Evolutionary conservation across 1,140 invertebrate genomes (phyloP).

Genomic region (Arctopsyche grandis): DNA sequence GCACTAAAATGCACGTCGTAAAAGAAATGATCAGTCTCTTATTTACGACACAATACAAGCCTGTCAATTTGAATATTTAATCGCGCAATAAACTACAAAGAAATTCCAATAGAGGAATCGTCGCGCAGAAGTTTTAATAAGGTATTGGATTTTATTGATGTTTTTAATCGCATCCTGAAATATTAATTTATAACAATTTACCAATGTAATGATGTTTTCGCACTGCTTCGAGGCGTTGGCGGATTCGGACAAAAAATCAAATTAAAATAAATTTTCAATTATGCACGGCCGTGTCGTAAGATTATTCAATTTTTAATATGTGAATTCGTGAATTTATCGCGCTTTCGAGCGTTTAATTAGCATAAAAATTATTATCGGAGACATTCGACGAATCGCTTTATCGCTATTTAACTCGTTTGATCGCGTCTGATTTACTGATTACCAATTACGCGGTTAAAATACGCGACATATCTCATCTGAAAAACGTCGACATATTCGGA

Average conservation of each 20-base stretch:
- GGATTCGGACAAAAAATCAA: neutral
- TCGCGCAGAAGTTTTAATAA: too few species aligned
- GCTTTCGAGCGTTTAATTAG: conserved; percentile 2
- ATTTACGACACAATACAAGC: neutral
- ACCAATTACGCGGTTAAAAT: conserved; percentile 11
- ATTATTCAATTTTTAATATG: neutral
- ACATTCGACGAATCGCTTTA: conserved; percentile 2
- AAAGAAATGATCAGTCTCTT: too few species aligned
- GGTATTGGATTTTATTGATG: neutral
- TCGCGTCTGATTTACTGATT: neutral
- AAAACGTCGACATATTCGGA: neutral
- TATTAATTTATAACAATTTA: neutral
- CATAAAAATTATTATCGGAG: neutral
- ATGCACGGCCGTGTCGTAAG: neutral
- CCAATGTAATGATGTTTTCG: neutral
- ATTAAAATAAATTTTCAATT: conserved; percentile 6
- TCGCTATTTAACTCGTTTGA: neutral
- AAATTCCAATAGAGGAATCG: neutral
- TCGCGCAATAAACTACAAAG: neutral
- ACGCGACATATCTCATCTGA: neutral
- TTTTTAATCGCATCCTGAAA: neutral
- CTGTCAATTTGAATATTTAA: neutral
- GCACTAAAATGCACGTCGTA: too few species aligned
- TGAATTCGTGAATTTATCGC: neutral
- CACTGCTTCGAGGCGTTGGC: too few species aligned